Base-by-base conservation (phyloP, 1,140 invertebrate genomes). In the Akabosia matsudoensis region DNA sequence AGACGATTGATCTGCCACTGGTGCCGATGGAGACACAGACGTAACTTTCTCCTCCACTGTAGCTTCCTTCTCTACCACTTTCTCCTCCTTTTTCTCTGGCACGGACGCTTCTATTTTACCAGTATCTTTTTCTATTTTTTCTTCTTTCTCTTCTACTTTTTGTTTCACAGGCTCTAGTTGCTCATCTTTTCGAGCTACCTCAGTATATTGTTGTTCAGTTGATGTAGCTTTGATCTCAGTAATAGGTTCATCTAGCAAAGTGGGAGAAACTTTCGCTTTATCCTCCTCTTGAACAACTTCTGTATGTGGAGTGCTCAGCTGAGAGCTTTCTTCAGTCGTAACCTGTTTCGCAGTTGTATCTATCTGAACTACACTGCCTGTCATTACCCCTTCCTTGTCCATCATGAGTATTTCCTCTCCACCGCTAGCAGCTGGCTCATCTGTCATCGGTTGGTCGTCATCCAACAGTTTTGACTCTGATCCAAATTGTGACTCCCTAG, bases 401-500 rank as follows among this genome's bases (percentile, higher is more conserved):
- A 30, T 3, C 61, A 67, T 30, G 3, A 67, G 22, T 30, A 31
- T 7, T 30, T 37, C 34, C 13, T 72, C 37, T 14, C 26, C 70
- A 28, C 33, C 67, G n/a, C n/a, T n/a, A 3, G 72, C 56, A n/a
- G 45, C 61, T 18, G 37, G 24, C 31, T 77, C 73, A n/a, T 74
- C 73, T 26, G 54, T 64, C 30, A 30, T 76, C 33, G 71, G 33
- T 24, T 76, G 75, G 33, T 76, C 75, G 52, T 76, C 75, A 33
- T 72, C 70, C 54, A 76, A 56, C 51, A 72, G 33, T 54, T 74
- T 51, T 16, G 75, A 76, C 30, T 76, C 76, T 26, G 76, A 77
- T 1, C 76, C 76, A 72, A 77, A 77, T 34, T 77, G 76, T 0
- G 76, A 77, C 34, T 77, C 76, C 31, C 76, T 28, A 14, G 76